A percentile compares a stretch with the other conserved stretches of the same genome.
Evolutionary conservation across 2,113 vertebrate species (phyloP).

Genomic region (Mesitornis unicolor): DNA sequence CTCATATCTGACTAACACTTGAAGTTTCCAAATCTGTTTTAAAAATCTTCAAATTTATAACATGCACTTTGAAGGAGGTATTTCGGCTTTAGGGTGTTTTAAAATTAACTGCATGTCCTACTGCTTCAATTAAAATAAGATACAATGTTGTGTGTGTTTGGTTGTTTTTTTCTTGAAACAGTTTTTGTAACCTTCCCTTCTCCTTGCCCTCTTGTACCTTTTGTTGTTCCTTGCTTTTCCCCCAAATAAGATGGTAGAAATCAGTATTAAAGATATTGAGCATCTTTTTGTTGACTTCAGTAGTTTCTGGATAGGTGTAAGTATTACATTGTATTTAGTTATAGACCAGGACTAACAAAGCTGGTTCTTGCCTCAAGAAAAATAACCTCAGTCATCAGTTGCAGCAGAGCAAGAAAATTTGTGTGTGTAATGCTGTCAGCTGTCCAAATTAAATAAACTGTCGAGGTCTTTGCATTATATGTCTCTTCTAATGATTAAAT

Average conservation of each 20-base stretch:
- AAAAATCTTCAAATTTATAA: background rate
- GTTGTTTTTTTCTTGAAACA: background rate
- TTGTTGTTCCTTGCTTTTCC: background rate
- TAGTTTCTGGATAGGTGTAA: background rate
- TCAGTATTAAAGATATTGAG: background rate
- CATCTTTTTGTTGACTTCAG: background rate
- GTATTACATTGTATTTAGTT: background rate
- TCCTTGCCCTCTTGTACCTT: rapidly evolving
- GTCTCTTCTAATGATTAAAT: background rate
- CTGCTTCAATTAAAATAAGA: background rate
- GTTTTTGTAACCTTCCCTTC: background rate
- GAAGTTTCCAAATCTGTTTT: background rate
- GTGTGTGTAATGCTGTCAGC: background rate
- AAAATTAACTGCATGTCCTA: background rate
- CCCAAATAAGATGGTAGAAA: background rate
- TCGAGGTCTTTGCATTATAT: background rate
- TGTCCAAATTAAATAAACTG: background rate
- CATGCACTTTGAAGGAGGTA: background rate
- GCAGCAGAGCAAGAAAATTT: background rate
- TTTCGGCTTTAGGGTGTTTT: background rate
- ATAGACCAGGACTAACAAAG: background rate
- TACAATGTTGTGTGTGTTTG: background rate
- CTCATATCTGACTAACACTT: background rate
- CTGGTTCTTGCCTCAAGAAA: background rate
- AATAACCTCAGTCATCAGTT: background rate